Evolutionary conservation across 2,797 vertebrate genomes (phyloP), one percentile per base, ranked within the genome.

Genomic region (Gymnothorax reevesii): DNA sequence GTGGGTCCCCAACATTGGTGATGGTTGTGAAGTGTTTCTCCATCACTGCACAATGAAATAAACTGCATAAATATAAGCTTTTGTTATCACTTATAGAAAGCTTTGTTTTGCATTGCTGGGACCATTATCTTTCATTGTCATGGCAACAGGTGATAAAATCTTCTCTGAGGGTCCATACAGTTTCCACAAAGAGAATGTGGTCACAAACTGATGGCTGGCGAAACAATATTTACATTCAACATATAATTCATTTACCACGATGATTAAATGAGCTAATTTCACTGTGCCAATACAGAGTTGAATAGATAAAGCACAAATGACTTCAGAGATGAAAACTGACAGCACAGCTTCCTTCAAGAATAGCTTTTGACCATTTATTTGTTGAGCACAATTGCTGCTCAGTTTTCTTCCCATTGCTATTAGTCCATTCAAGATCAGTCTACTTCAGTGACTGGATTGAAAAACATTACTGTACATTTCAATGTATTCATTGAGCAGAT

Each of bases 211-310:
- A 80, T 82, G 17, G 20, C 59, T 86, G 75, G 57, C 54, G 75
- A 62, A 62, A 80, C 55, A 86, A 86, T 86, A 64, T 86, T 86
- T 20, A n/a, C 57, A 25, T 64, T 64, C 27, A 10, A 64, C 75
- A 82, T 59, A 57, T 59, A 82, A 82, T 86, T 86, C 52, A 86
- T 80, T 82, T 42, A 73, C 75, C n/a, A n/a, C 15, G 60, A 79
- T 60, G 73, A 59, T 55, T 79, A 77, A 85, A 75, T 64, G 20
- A 82, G 17, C 75, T 86, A 27, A 86, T 64, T 82, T 82, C 75
- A 86, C 73, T 54, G 55, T 22, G 33, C 85, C 17, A 27, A 85
- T 20, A 85, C 4, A 84, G 52, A n/a, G 49, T 54, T 0, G 13
- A 17, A 33, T 12, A 57, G n/a, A 57, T 27, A 85, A 71, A 13